A percentile compares a stretch with the other conserved stretches of the same genome.
Evolutionary conservation across 2,797 vertebrate genomes (phyloP).

Genomic region (Vireo griseus): DNA sequence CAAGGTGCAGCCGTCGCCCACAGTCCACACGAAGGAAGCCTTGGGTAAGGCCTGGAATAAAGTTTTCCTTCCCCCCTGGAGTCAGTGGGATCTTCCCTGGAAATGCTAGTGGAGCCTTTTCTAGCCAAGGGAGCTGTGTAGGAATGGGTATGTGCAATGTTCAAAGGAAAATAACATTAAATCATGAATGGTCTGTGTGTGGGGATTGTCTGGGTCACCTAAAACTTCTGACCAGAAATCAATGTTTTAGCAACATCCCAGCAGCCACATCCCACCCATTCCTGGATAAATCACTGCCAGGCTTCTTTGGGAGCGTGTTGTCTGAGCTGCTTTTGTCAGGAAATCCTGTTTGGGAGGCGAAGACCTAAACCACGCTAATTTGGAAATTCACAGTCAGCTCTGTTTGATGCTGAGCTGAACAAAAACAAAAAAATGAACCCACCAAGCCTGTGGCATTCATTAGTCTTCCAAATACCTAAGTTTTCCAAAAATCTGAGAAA

Average conservation of each 20-base stretch:
- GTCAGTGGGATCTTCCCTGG: neutral
- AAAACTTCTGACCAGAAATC: neutral
- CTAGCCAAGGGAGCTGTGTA: too few species aligned
- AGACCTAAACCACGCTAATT: too few species aligned
- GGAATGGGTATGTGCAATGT: neutral
- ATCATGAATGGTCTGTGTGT: too few species aligned
- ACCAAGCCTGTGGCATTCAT: accelerated
- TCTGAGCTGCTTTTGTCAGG: neutral
- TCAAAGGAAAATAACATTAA: neutral
- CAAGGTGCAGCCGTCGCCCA: constrained; percentile 87
- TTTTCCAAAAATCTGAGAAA: neutral
- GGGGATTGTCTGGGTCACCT: neutral
- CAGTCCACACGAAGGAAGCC: constrained; percentile 90
- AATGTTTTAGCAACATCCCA: neutral
- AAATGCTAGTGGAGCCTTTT: neutral
- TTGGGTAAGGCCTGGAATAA: constrained; percentile 77
- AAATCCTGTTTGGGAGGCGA: neutral
- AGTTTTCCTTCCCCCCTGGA: neutral
- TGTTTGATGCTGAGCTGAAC: neutral
- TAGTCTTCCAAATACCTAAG: neutral
- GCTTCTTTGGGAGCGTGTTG: neutral
- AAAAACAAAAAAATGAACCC: neutral
- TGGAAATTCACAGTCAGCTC: neutral
- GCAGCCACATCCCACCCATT: neutral
- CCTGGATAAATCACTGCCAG: neutral